These are phyloP conservation scores for Polyommatus icarus DNA, from an alignment of 2,888 invertebrate species.

Conservation along the genomic window DNA sequence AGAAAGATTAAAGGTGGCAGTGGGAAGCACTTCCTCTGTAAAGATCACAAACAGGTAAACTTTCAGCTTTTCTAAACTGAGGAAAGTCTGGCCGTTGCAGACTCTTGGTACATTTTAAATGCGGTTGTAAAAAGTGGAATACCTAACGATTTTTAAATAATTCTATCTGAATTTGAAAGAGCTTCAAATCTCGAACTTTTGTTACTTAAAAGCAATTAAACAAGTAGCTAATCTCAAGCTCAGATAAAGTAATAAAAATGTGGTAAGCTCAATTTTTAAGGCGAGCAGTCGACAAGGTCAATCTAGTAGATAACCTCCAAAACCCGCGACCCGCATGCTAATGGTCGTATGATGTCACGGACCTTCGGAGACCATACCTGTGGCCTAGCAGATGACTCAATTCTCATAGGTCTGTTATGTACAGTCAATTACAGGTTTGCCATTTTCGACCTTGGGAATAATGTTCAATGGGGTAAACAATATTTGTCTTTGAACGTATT, in stretches of 20 bases:
- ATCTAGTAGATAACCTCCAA: conserved; percentile 49
- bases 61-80: no score
- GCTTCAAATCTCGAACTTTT: no score
- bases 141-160: no score
- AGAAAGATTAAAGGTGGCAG: no score
- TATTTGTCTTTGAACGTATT: no score
- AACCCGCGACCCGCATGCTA: conserved; percentile 48
- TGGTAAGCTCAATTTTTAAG: conserved; percentile 3
- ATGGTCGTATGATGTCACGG: conserved; percentile 54
- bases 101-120: no score
- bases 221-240: background rate
- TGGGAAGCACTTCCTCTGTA: no score
- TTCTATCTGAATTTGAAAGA: no score
- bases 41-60: no score
- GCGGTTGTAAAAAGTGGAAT: no score
- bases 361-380: background rate
- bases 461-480: background rate
- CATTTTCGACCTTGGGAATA: background rate
- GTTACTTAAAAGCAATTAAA: background rate
- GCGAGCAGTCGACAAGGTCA: conserved; percentile 44
- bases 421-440: background rate
- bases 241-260: background rate
- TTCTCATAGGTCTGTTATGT: background rate
- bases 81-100: no score
- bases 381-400: background rate